A percentile compares a stretch with the other conserved stretches of the same genome.
Conservation (phyloP, 2,888 invertebrate genomes). For the Furcula furcula region DNA sequence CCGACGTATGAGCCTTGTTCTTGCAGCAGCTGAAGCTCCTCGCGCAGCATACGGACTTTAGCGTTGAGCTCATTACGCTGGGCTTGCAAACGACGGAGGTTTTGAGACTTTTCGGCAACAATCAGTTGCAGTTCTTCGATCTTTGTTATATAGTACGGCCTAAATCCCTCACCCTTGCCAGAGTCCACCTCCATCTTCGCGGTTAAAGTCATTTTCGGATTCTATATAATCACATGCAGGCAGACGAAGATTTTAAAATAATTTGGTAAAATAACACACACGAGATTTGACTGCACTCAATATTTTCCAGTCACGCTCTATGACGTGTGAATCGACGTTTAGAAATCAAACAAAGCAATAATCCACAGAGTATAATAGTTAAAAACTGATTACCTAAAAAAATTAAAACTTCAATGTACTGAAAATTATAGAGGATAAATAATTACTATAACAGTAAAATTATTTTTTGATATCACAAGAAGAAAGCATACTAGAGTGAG, state of each 20-base stretch:
- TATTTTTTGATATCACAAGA: too few species aligned
- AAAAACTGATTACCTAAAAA: too few species aligned
- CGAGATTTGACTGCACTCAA: slow-evolving; percentile 9
- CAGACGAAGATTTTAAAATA: slow-evolving; percentile 6
- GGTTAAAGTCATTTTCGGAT: slow-evolving; percentile 61
- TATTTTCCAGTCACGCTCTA: slow-evolving; percentile 51
- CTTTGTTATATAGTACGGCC: slow-evolving; percentile 98
- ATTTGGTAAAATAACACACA: slow-evolving; percentile 5
- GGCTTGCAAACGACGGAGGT: slow-evolving; percentile 97
- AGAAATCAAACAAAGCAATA: slow-evolving; percentile 4
- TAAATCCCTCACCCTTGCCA: slow-evolving; percentile 92
- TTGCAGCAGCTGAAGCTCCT: slow-evolving; percentile 96
- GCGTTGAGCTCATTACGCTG: slow-evolving; percentile 99
- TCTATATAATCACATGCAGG: slow-evolving; percentile 32
- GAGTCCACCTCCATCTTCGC: slow-evolving; percentile 87
- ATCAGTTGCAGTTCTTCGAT: slow-evolving; percentile 98
- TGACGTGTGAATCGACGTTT: neutral
- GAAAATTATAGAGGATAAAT: too few species aligned
- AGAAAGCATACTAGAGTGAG: too few species aligned
- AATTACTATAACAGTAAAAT: too few species aligned
- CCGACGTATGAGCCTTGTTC: slow-evolving; percentile 99
- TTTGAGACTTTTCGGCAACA: slow-evolving; percentile 99
- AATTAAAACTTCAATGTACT: too few species aligned
- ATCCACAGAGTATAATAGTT: too few species aligned
- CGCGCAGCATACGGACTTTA: slow-evolving; percentile 98